These are phyloP conservation scores for Halesus radiatus DNA, from an alignment of 1,140 invertebrate genomes.

Conservation along the genomic window DNA sequence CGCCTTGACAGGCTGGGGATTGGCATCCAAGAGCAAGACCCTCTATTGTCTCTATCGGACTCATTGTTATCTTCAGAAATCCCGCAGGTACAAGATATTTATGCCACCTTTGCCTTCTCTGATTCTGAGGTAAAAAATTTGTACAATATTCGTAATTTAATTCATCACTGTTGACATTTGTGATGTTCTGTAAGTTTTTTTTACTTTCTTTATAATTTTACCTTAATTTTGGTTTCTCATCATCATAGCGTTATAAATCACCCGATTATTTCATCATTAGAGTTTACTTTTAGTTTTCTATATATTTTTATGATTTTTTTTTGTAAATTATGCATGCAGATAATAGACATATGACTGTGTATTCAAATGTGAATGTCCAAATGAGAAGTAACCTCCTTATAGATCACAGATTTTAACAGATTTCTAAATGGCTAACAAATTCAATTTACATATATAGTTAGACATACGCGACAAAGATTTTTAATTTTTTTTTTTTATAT, in stretches of 20 bases:
- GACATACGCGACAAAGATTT: no score
- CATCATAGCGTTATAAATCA: background rate
- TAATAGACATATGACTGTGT: no score
- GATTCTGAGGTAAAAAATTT: background rate
- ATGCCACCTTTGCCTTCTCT: background rate
- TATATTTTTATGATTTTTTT: no score
- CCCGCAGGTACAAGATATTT: slow-evolving; percentile 3
- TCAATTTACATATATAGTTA: no score
- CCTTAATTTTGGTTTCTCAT: background rate
- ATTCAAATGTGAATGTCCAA: no score
- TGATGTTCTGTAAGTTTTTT: background rate
- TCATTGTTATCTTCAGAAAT: background rate
- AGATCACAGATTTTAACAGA: no score
- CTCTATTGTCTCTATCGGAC: background rate
- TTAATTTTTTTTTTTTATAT: no score
- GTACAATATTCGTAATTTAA: background rate
- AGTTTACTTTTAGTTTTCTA: no score
- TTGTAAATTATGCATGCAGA: no score
- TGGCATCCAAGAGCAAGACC: background rate
- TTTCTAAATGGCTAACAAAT: no score
- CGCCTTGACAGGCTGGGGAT: background rate
- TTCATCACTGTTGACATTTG: background rate
- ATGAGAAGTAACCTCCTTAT: no score
- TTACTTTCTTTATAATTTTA: background rate
- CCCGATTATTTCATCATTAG: no score